phyloP scores from a whole-genome alignment of 2,113 vertebrate species.

The Xiphorhynchus elegans region DNA sequence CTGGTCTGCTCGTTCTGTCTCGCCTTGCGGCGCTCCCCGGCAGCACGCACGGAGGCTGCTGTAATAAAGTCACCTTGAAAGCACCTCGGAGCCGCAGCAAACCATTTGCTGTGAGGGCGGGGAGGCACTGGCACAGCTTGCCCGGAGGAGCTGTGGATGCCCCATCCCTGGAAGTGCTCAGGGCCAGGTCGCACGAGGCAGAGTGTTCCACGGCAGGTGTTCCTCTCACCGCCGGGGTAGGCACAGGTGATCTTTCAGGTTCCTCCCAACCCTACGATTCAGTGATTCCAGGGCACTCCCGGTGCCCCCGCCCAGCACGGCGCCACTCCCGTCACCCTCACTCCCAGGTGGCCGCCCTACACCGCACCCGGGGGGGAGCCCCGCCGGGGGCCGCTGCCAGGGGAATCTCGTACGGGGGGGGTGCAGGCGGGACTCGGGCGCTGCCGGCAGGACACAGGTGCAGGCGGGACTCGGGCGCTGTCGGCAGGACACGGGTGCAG shows the following conservation, averaged over 20 bases:
- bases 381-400: too few relatives aligned
- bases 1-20: background rate
- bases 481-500: too few relatives aligned
- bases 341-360: background rate
- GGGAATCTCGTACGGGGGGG: too few relatives aligned
- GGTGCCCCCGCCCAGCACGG: background rate
- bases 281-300: fast-evolving
- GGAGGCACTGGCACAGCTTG: background rate
- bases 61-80: background rate
- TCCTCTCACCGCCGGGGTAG: too few relatives aligned
- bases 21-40: fast-evolving
- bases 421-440: too few relatives aligned
- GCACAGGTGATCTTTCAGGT: background rate
- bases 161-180: background rate
- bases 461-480: too few relatives aligned
- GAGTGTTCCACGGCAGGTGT: background rate
- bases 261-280: background rate
- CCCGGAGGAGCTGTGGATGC: background rate
- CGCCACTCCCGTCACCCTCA: background rate
- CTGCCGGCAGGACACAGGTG: too few relatives aligned
- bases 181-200: background rate
- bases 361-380: too few relatives aligned
- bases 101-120: fast-evolving
- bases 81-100: background rate
- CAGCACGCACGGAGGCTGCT: fast-evolving